Evolutionary conservation across 1,140 invertebrate genomes (phyloP).

Genomic region (Apis florea): DNA sequence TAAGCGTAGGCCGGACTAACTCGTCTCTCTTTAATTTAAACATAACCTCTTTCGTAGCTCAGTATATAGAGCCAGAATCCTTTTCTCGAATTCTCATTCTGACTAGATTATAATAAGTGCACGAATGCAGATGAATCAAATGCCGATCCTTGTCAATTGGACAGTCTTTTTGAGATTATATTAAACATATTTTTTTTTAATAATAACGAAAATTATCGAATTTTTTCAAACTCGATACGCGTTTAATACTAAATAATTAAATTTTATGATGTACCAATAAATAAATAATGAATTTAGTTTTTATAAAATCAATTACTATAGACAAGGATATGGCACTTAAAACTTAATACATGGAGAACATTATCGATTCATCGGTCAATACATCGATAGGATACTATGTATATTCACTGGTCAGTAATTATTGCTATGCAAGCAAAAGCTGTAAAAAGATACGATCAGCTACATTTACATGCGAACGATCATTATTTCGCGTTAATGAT

Average conservation of each 20-base stretch:
- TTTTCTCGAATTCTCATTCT: slow-evolving; percentile 57
- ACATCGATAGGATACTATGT: slow-evolving; percentile 35
- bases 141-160: not conserved
- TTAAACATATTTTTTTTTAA: not conserved
- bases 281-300: not conserved
- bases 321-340: slow-evolving; percentile 16
- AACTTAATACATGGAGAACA: slow-evolving; percentile 50
- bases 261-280: too few relatives aligned
- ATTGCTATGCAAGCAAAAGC: slow-evolving; percentile 60
- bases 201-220: not conserved
- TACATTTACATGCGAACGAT: slow-evolving; percentile 35
- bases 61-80: slow-evolving; percentile 32
- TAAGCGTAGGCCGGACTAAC: slow-evolving; percentile 78
- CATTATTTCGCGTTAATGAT: slow-evolving; percentile 7
- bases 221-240: not conserved
- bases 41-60: slow-evolving; percentile 14
- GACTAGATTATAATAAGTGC: slow-evolving; percentile 69
- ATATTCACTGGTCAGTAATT: slow-evolving; percentile 47
- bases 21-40: slow-evolving; percentile 62
- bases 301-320: not conserved
- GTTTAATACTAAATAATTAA: too few relatives aligned
- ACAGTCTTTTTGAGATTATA: not conserved
- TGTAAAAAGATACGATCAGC: slow-evolving; percentile 47
- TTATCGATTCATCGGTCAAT: slow-evolving; percentile 41
- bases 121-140: slow-evolving; percentile 44